Evolutionary conservation across 1,140 invertebrate genomes (phyloP).

Genomic region (Wasmannia auropunctata): DNA sequence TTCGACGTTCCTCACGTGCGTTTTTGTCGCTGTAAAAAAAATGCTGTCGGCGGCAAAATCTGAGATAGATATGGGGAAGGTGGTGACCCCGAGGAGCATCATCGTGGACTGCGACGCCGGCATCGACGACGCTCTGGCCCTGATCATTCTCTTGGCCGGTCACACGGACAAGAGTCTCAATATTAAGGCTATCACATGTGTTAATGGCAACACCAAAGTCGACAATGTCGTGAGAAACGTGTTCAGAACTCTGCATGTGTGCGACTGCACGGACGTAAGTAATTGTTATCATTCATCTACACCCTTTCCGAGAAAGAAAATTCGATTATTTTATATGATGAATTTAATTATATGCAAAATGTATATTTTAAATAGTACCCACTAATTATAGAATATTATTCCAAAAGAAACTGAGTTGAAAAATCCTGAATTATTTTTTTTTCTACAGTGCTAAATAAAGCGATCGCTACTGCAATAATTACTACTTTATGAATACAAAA

Average conservation of each 20-base stretch:
- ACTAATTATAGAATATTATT: too few relatives aligned
- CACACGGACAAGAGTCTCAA: constrained; percentile 84
- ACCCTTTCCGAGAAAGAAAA: too few relatives aligned
- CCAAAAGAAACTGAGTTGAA: too few relatives aligned
- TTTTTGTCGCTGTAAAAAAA: neutral
- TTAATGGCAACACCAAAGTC: constrained; percentile 87
- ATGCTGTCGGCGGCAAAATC: neutral
- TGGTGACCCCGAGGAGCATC: constrained; percentile 71
- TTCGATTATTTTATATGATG: too few relatives aligned
- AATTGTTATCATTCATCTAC: too few relatives aligned
- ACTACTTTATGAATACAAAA: too few relatives aligned
- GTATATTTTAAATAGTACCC: too few relatives aligned
- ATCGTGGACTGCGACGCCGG: constrained; percentile 89
- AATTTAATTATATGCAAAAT: too few relatives aligned
- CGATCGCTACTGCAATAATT: too few relatives aligned
- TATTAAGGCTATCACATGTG: constrained; percentile 88
- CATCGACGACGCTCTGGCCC: constrained; percentile 88
- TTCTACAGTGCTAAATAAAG: too few relatives aligned
- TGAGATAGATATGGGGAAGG: neutral
- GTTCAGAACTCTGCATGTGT: constrained; percentile 86
- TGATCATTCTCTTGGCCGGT: constrained; percentile 87
- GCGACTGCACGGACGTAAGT: constrained; percentile 85
- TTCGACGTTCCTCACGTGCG: neutral
- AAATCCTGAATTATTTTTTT: too few relatives aligned
- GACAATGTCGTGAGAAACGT: constrained; percentile 88